Conservation (phyloP, 2,113 vertebrate species). For the Etheostoma spectabile region DNA sequence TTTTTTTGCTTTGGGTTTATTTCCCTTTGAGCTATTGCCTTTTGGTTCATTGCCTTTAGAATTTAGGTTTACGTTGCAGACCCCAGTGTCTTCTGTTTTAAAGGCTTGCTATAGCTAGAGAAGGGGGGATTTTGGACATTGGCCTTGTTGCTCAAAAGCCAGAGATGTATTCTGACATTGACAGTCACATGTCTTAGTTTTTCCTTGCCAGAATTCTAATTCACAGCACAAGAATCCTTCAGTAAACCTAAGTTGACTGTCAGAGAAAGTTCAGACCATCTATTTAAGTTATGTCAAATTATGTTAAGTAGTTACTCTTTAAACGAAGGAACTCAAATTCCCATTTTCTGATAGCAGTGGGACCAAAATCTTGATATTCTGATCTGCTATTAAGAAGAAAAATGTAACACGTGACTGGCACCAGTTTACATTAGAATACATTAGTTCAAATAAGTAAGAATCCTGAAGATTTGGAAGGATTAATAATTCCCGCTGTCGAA, state of each 20-base stretch:
- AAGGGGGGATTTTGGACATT: slow-evolving; percentile 20
- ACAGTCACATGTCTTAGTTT: slow-evolving; percentile 15
- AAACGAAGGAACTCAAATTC: not conserved
- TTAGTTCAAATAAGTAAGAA: slow-evolving; percentile 13
- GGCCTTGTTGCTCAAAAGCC: slow-evolving; percentile 29
- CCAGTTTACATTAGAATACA: not conserved
- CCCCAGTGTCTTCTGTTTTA: slow-evolving; percentile 16
- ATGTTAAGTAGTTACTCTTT: not conserved
- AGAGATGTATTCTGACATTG: slow-evolving; percentile 6
- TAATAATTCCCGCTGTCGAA: slow-evolving; percentile 1
- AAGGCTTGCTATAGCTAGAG: not conserved
- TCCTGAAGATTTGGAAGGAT: not conserved
- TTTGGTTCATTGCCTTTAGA: slow-evolving; percentile 65
- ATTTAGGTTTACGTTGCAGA: slow-evolving; percentile 37
- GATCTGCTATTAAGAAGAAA: not conserved
- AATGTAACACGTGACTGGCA: not conserved
- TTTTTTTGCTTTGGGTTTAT: not conserved
- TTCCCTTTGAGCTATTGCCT: slow-evolving; percentile 52
- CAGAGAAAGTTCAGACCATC: not conserved
- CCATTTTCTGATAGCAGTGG: slow-evolving; percentile 1
- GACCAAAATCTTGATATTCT: slow-evolving; percentile 6
- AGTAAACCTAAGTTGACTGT: slow-evolving; percentile 20
- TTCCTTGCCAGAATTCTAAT: not conserved
- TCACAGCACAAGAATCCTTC: slow-evolving; percentile 7
- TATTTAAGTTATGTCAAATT: slow-evolving; percentile 4